Conservation (phyloP, 2,888 invertebrate genomes). For the Meiosimyza decipiens region DNA sequence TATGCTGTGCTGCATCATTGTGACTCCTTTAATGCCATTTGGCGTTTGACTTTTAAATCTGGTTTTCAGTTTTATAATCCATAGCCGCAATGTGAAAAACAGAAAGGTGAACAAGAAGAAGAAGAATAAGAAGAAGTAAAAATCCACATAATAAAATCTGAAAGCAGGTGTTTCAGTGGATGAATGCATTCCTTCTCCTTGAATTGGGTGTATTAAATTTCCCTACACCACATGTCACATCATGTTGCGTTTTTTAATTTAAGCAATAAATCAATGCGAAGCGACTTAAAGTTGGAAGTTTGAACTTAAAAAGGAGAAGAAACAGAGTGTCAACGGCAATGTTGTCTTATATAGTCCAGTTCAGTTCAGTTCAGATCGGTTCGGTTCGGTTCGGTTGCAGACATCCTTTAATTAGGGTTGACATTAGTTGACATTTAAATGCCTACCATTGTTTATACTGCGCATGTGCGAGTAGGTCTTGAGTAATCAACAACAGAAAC, state of each 20-base stretch:
- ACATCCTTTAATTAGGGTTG: too few relatives aligned
- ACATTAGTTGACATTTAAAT: too few relatives aligned
- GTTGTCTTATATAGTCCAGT: too few relatives aligned
- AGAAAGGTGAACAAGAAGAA: neutral
- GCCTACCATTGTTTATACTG: too few relatives aligned
- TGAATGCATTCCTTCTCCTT: conserved; percentile 3
- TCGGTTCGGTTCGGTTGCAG: too few relatives aligned
- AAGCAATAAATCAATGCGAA: conserved; percentile 31
- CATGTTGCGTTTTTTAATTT: conserved; percentile 33
- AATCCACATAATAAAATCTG: conserved; percentile 12
- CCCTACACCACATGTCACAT: conserved; percentile 33
- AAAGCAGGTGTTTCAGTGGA: conserved; percentile 33
- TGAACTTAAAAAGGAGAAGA: too few relatives aligned
- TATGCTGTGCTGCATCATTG: conserved; percentile 13
- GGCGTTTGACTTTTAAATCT: conserved; percentile 18
- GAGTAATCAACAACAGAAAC: too few relatives aligned
- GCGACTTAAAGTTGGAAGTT: conserved; percentile 13
- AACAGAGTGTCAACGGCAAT: too few relatives aligned
- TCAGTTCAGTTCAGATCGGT: too few relatives aligned
- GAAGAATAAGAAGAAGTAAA: neutral
- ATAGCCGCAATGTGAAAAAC: neutral
- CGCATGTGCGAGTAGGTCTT: too few relatives aligned
- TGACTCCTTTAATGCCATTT: conserved; percentile 6
- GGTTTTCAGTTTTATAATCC: conserved; percentile 21
- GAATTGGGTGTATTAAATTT: conserved; percentile 34